Base-by-base conservation (phyloP, 2,888 invertebrate species). In the Tetrapedia diversipes region DNA sequence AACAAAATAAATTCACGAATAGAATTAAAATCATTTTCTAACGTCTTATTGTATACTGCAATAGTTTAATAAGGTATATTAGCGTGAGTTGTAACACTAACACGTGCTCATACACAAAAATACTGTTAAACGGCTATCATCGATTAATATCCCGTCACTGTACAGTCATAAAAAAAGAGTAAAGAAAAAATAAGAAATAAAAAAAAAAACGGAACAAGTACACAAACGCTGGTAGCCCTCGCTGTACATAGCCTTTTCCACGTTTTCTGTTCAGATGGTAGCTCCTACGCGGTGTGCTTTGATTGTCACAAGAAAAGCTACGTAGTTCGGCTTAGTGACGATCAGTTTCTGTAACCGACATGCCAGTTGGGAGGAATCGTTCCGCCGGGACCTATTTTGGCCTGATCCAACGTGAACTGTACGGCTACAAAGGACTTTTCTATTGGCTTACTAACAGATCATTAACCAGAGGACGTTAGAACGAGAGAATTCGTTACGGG, bases 221-320 rank as follows among this genome's bases (percentile, higher is more conserved):
- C 68, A 79, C 74, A 24, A 75, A 82, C 77, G 83, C 85, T 85
- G 83, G 86, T 85, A 76, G 85, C 87, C 80, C 83, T 87, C 83
- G 86, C 89, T 90, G 89, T 90, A 90, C 87, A 90, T 89, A 88
- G 89, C 89, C 84, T 87, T 86, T 90, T 89, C 87, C 88, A 87
- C 89, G 88, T 89, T 90, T 90, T 90, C 89, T 90, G 89, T 90
- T 90, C 90, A 90, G 90, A 90, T 90, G 89, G 88, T 90, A 89
- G 89, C 88, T 86, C 89, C 90, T 90, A 90, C 88, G 89, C 90
- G 88, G 89, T 90, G 89, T 90, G 90, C 90, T 90, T 90, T 90
- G 90, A 90, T 90, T 90, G 90, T 90, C 90, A 90, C 90, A 88
- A 90, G 90, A 90, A 90, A 89, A 90, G 90, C 90, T 90, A 90